These are phyloP conservation scores for Carcinoscorpius rotundicauda DNA, from an alignment of 1,140 invertebrate species.

Conservation along the genomic window DNA sequence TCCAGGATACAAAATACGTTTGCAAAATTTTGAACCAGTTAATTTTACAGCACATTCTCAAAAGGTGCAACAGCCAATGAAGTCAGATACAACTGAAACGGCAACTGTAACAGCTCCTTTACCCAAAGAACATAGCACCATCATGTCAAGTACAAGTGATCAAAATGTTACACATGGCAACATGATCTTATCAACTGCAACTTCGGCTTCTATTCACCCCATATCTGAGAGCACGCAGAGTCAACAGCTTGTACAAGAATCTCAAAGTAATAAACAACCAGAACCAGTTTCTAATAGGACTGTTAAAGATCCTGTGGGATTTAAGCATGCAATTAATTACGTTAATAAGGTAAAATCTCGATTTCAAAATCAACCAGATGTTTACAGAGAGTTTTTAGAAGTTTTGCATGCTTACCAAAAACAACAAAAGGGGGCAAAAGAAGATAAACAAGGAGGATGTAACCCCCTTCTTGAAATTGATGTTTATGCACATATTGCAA, in stretches of 20 bases:
- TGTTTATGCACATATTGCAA: slow-evolving; percentile 83
- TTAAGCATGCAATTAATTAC: slow-evolving; percentile 97
- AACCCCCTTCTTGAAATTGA: slow-evolving; percentile 49
- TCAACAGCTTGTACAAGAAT: neutral
- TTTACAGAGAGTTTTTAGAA: slow-evolving; percentile 93
- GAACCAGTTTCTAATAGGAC: slow-evolving; percentile 2
- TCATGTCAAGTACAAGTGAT: too few species aligned
- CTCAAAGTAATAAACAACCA: slow-evolving; percentile 9
- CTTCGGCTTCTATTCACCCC: too few species aligned
- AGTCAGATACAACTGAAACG: too few species aligned
- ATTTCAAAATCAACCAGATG: slow-evolving; percentile 90
- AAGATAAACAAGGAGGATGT: neutral
- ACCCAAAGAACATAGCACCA: too few species aligned
- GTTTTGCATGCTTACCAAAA: slow-evolving; percentile 96
- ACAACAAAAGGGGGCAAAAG: slow-evolving; percentile 58
- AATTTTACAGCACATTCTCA: too few species aligned
- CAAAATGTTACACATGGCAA: too few species aligned
- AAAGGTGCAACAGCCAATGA: too few species aligned
- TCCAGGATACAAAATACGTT: slow-evolving; percentile 94
- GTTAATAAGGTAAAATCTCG: slow-evolving; percentile 94
- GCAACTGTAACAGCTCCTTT: too few species aligned
- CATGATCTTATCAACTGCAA: too few species aligned
- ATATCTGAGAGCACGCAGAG: too few species aligned
- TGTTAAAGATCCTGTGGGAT: slow-evolving; percentile 64
- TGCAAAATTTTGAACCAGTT: slow-evolving; percentile 42